These are phyloP conservation scores for Propsilocerus akamusi DNA, from an alignment of 1,140 invertebrate species.

Conservation along the genomic window DNA sequence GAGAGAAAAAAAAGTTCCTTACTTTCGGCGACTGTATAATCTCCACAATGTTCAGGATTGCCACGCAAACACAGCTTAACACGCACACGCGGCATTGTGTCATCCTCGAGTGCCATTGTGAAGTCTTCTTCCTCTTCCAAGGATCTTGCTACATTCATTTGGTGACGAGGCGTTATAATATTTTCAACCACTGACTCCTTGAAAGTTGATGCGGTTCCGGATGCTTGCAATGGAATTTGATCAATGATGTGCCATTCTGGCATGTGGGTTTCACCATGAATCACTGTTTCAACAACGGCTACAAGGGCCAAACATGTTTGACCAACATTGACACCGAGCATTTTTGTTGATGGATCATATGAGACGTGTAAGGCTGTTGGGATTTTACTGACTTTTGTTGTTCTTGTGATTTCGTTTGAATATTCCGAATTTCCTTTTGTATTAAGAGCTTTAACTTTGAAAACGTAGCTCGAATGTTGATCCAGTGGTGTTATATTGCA, in stretches of 20 bases:
- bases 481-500: slow-evolving; percentile 70
- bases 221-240: slow-evolving; percentile 42
- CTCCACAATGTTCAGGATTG: slow-evolving; percentile 61
- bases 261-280: slow-evolving; percentile 30
- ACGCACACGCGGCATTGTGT: slow-evolving; percentile 43
- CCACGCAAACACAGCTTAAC: slow-evolving; percentile 59
- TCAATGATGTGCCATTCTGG: slow-evolving; percentile 51
- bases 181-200: slow-evolving; percentile 45
- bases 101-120: slow-evolving; percentile 28
- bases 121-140: slow-evolving; percentile 30
- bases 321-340: slow-evolving; percentile 54
- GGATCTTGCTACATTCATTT: slow-evolving; percentile 25
- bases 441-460: slow-evolving; percentile 74
- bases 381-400: slow-evolving; percentile 67
- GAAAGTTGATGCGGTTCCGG: slow-evolving; percentile 41
- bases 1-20: too few relatives aligned
- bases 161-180: slow-evolving; percentile 20
- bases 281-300: slow-evolving; percentile 47
- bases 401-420: slow-evolving; percentile 57
- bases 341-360: slow-evolving; percentile 55
- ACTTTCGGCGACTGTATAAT: slow-evolving; percentile 64
- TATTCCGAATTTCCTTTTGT: slow-evolving; percentile 67
- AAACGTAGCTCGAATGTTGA: slow-evolving; percentile 64
- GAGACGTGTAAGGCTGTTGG: slow-evolving; percentile 60
- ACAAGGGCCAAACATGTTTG: slow-evolving; percentile 53